Percentiles rank a stretch among this genome's conserved stretches.
Evolutionary conservation across 2,113 vertebrate species (phyloP).

Genomic region (Crotalus helleri): DNA sequence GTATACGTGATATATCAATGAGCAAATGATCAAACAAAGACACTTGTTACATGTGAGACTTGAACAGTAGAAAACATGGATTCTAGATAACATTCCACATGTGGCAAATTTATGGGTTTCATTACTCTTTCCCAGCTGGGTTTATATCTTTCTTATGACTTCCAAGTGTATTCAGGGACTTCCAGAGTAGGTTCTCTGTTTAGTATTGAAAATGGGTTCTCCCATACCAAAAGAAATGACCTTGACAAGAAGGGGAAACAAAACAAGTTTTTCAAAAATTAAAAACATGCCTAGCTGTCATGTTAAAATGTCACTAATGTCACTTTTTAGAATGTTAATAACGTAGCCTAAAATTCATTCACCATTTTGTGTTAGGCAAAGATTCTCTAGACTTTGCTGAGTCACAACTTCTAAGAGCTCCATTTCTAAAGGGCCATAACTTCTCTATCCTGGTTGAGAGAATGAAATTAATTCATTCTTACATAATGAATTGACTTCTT

Average conservation of each 20-base stretch:
- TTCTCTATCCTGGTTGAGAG: not conserved
- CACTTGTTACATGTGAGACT: not conserved
- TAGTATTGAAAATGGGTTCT: not conserved
- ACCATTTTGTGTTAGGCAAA: not conserved
- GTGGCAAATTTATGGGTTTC: not conserved
- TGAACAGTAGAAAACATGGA: not conserved
- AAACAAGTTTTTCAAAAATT: not conserved
- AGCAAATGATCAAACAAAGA: not conserved
- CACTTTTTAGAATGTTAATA: not conserved
- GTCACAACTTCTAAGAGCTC: not conserved
- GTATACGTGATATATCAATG: not conserved
- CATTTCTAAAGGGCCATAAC: not conserved
- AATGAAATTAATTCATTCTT: not conserved
- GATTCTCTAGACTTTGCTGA: not conserved
- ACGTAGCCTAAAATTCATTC: not conserved
- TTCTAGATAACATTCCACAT: not conserved
- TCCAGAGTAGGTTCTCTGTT: not conserved
- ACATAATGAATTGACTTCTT: not conserved
- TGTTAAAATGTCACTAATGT: not conserved
- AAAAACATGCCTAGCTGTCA: not conserved
- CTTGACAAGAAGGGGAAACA: not conserved
- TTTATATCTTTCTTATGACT: not conserved
- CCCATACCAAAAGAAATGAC: not conserved
- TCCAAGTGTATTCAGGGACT: not conserved
- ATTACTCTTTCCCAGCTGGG: not conserved